Evolutionary conservation across 2,113 vertebrate species (phyloP).

Genomic region (Gambusia holbrooki): DNA sequence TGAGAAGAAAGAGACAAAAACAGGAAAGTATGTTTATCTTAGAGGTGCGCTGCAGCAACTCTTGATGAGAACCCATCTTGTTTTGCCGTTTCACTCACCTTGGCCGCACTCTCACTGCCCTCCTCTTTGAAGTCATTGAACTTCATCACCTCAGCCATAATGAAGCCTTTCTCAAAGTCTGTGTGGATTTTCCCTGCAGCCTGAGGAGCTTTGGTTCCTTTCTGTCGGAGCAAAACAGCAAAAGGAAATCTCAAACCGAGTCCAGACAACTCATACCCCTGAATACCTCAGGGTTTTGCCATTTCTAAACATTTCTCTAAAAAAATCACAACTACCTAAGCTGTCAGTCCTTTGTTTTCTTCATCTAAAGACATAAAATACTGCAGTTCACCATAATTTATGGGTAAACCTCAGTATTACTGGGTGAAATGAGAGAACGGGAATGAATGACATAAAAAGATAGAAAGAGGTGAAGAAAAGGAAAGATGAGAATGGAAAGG

Average conservation of each 20-base stretch:
- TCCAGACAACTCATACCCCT: too few relatives aligned
- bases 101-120: constrained; percentile 91
- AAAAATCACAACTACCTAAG: not conserved
- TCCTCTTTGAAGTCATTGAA: constrained; percentile 97
- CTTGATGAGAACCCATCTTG: not conserved
- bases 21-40: not conserved
- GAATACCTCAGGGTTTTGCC: not conserved
- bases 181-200: constrained; percentile 99
- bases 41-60: not conserved
- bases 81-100: constrained; percentile 78
- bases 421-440: not conserved
- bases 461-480: not conserved
- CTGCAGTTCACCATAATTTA: not conserved
- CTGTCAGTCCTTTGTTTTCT: not conserved
- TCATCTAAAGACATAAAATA: not conserved
- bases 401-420: not conserved
- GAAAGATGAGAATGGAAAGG: not conserved
- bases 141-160: constrained; percentile 99
- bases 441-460: not conserved
- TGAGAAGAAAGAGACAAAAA: constrained; percentile 65
- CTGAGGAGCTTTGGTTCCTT: constrained; percentile 94
- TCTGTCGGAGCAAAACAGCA: constrained; percentile 82
- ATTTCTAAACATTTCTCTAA: not conserved
- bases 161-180: constrained; percentile 99
- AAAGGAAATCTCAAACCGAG: not conserved